These are phyloP conservation scores for Pediacus dermestoides DNA, from an alignment of 2,888 invertebrate genomes.

Conservation along the genomic window DNA sequence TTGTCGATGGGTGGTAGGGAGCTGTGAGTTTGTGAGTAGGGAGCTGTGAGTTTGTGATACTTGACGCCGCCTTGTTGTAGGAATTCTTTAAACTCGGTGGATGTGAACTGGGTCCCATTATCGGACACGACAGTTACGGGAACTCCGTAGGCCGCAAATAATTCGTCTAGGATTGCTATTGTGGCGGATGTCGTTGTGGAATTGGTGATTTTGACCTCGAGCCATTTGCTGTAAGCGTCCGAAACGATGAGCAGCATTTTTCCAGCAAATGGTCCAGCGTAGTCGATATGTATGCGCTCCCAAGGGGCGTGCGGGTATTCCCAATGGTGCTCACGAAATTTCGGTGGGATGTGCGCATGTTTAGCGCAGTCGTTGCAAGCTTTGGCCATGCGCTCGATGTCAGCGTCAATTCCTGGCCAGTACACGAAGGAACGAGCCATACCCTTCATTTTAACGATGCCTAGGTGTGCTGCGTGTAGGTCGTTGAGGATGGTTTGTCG, in stretches of 20 bases:
- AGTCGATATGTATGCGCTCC: constrained; percentile 36
- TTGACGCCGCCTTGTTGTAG: constrained; percentile 15
- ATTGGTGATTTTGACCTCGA: constrained; percentile 24
- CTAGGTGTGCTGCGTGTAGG: constrained; percentile 30
- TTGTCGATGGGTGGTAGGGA: constrained; percentile 19
- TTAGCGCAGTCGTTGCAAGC: constrained; percentile 23
- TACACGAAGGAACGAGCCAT: constrained; percentile 25
- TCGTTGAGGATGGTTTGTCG: constrained; percentile 19
- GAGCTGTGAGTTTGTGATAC: constrained; percentile 24
- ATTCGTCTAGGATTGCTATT: constrained; percentile 16
- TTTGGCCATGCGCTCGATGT: constrained; percentile 28
- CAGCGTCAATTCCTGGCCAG: constrained; percentile 30
- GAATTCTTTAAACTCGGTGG: constrained; percentile 33
- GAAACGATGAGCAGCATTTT: constrained; percentile 20
- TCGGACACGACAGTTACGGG: constrained; percentile 38
- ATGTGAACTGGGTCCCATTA: constrained; percentile 33
- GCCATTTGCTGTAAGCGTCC: constrained; percentile 27
- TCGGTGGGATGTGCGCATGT: constrained; percentile 20
- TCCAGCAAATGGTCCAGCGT: constrained; percentile 30
- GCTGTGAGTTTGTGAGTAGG: constrained; percentile 22
- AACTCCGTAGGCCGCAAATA: constrained; percentile 25
- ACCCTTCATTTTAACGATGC: constrained; percentile 34
- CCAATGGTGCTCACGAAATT: constrained; percentile 26
- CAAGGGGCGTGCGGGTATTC: constrained; percentile 28
- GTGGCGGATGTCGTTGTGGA: constrained; percentile 16